Conservation (phyloP, 2,113 vertebrate species). For the Istiophorus platypterus region DNA sequence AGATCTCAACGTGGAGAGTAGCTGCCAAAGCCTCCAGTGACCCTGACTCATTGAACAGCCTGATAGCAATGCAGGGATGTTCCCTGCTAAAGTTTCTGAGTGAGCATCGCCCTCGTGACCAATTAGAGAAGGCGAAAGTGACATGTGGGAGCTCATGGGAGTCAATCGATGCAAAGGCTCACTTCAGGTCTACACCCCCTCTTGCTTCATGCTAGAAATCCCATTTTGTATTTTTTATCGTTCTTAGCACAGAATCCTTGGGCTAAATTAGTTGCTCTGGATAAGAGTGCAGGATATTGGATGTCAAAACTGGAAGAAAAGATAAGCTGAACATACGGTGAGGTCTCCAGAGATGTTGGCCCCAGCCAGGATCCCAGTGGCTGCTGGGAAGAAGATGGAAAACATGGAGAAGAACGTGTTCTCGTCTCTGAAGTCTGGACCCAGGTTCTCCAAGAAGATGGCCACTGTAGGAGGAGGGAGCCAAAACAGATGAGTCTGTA, state of each 20-base stretch:
- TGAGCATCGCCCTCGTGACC: neutral
- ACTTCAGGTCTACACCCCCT: neutral
- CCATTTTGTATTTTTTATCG: too few relatives aligned
- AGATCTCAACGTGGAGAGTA: too few relatives aligned
- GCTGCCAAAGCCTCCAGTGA: too few relatives aligned
- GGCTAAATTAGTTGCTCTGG: too few relatives aligned
- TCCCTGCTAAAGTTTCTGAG: too few relatives aligned
- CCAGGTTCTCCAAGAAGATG: constrained; percentile 95
- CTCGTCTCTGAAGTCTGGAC: constrained; percentile 90
- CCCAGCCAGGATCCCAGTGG: constrained; percentile 97
- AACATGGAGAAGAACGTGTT: constrained; percentile 96
- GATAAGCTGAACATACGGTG: constrained; percentile 74
- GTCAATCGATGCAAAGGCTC: neutral
- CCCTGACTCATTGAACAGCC: neutral
- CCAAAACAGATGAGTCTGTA: neutral
- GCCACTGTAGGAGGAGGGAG: constrained; percentile 81
- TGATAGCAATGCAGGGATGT: neutral
- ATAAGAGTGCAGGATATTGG: neutral
- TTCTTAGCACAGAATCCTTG: too few relatives aligned
- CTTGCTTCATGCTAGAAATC: too few relatives aligned
- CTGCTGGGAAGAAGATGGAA: constrained; percentile 98
- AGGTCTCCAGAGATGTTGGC: constrained; percentile 99
- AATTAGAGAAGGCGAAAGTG: neutral
- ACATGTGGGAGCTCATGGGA: neutral
- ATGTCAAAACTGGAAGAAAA: neutral